Conservation (phyloP, 2,113 vertebrate genomes). For the Nyctereutes procyonoides region DNA sequence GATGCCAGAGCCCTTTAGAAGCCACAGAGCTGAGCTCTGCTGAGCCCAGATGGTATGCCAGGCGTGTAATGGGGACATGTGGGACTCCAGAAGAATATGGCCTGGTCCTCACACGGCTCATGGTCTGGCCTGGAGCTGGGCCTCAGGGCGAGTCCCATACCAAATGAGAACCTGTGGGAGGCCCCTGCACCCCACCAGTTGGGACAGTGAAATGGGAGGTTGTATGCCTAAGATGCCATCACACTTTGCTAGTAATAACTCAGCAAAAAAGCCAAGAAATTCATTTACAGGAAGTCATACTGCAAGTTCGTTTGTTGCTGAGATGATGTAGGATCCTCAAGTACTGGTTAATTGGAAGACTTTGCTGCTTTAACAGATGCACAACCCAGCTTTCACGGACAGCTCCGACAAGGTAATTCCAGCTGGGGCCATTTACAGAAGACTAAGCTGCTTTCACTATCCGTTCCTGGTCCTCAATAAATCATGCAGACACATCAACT, state of each 20-base stretch:
- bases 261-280: fast-evolving
- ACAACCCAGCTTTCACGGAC: not conserved
- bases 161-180: fast-evolving
- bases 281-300: fast-evolving
- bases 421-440: not conserved
- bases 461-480: not conserved
- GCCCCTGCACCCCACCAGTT: fast-evolving
- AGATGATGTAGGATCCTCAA: not conserved
- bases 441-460: not conserved
- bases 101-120: fast-evolving
- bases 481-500: not conserved
- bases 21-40: not conserved
- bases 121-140: fast-evolving
- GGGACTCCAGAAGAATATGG: no score
- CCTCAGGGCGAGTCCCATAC: no score
- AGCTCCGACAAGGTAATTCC: no score
- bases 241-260: not conserved
- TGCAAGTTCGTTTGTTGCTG: fast-evolving
- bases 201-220: not conserved
- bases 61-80: fast-evolving
- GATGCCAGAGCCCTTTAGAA: fast-evolving
- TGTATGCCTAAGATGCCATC: fast-evolving
- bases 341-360: fast-evolving
- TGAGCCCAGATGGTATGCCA: fast-evolving
- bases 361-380: not conserved